Base-by-base conservation (phyloP, 2,888 invertebrate species). In the Perizoma affinitatum region DNA sequence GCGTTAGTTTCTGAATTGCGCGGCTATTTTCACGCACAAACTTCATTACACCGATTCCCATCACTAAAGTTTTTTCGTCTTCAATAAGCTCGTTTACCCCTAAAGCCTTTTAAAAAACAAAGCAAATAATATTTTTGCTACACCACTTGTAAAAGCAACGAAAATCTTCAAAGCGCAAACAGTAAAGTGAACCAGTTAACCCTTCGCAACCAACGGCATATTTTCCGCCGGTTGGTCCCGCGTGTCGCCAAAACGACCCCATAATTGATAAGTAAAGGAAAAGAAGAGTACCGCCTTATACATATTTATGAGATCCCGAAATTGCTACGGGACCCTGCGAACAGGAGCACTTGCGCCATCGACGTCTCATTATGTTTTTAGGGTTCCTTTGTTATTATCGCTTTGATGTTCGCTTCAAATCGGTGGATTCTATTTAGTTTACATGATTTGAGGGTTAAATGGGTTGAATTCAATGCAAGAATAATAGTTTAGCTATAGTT, bases 221-320 rank as follows among this genome's bases (percentile, higher is more conserved):
- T 84, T 82, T 83, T 79, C 83, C 80, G 75, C 70, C 78, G 76
- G 79, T 74, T 71, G 80, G 79, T 79, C 82, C 82, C 81, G 76
- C 79, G 81, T 83, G 88, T 86, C 85, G 83, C 78, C 83, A 86
- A 88, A 90, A 91, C 87, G 88, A 83, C 85, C 88, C 87, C 85
- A 86, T 92, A 92, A 93, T 93, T 93, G 92, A 90, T 92, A 92
- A 92, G 91, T 90, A 90, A 90, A 91, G 91, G 88, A 92, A 92
- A 91, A 92, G 90, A 91, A 90, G 86, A 87, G 78, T 75, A 81
- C 87, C 83, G 83, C 85, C 87, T 85, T 82, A 90, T 91, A 90
- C 90, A 91, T 91, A 92, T 92, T 90, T 91, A 91, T 92, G 90
- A 91, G 88, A 74, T 77, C 82, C 83, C 84, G 78, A 89, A 91